phyloP scores from a whole-genome alignment of 2,113 vertebrate species.

The Pionites leucogaster region DNA sequence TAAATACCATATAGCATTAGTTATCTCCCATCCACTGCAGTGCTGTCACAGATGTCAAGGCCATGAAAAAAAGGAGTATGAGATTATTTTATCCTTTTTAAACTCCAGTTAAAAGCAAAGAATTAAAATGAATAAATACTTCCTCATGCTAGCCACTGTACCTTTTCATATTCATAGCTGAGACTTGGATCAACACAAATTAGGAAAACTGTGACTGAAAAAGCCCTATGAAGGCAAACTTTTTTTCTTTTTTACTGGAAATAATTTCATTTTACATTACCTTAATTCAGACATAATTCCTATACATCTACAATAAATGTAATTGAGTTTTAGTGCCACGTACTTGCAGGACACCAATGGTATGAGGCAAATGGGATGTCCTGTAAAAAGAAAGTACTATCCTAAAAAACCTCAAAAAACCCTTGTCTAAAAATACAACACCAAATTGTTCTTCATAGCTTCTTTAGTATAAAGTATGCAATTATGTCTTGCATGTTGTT shows the following conservation, averaged over 20 bases:
- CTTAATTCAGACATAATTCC: slow-evolving; percentile 3
- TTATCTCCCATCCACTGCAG: not conserved
- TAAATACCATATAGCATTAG: not conserved
- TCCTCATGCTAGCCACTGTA: not conserved
- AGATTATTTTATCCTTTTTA: not conserved
- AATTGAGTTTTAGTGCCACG: not conserved
- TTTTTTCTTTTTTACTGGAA: not conserved
- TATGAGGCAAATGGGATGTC: not conserved
- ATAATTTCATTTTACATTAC: not conserved
- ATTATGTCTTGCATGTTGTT: not conserved
- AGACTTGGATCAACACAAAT: not conserved
- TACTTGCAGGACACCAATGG: not conserved
- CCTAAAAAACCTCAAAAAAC: not conserved
- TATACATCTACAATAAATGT: slow-evolving; percentile 11
- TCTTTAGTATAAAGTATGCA: not conserved
- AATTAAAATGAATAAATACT: not conserved
- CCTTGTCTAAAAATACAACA: not conserved
- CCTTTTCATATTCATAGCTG: not conserved
- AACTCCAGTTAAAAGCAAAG: not conserved
- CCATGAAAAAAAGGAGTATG: not conserved
- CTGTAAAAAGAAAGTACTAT: not conserved
- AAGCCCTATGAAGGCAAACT: not conserved
- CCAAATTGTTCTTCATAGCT: not conserved
- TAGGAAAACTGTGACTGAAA: not conserved
- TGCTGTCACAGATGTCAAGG: not conserved